These are phyloP conservation scores for Tangachromis dhanisi DNA, from an alignment of 2,113 vertebrate species.

Conservation along the genomic window DNA sequence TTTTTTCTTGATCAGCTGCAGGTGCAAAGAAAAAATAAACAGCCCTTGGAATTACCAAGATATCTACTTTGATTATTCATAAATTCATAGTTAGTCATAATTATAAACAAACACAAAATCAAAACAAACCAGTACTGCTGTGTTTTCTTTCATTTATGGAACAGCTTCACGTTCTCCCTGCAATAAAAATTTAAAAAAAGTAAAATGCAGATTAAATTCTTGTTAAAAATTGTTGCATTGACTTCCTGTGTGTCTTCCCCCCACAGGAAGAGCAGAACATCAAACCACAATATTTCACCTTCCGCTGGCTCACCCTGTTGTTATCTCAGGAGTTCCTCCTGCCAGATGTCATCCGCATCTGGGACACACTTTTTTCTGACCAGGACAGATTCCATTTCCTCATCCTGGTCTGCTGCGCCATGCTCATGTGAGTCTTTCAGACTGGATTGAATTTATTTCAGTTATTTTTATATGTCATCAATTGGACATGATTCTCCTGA, in stretches of 20 bases:
- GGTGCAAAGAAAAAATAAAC: background rate
- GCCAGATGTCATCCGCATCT: slow-evolving; percentile 96
- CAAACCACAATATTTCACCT: slow-evolving; percentile 97
- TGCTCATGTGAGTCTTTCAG: slow-evolving; percentile 82
- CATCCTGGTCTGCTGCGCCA: slow-evolving; percentile 92
- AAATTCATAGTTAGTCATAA: background rate
- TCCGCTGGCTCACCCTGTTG: slow-evolving; percentile 95
- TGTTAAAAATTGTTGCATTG: background rate
- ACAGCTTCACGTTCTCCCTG: background rate
- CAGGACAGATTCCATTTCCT: slow-evolving; percentile 91
- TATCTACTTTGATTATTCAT: background rate
- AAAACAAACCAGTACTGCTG: background rate
- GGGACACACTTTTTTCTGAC: slow-evolving; percentile 94
- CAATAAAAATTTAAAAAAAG: background rate
- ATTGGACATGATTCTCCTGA: background rate
- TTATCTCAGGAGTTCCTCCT: slow-evolving; percentile 96
- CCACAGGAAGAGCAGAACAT: slow-evolving; percentile 95
- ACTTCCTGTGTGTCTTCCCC: background rate
- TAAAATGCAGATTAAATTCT: background rate
- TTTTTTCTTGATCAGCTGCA: background rate
- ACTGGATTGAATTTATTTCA: background rate
- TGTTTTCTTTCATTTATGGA: background rate
- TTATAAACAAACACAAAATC: background rate
- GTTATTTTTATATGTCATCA: background rate
- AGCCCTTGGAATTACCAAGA: background rate